Percentiles rank a stretch among this genome's conserved stretches.
Evolutionary conservation across 2,113 vertebrate species (phyloP).

Genomic region (Catharus bicknelli): DNA sequence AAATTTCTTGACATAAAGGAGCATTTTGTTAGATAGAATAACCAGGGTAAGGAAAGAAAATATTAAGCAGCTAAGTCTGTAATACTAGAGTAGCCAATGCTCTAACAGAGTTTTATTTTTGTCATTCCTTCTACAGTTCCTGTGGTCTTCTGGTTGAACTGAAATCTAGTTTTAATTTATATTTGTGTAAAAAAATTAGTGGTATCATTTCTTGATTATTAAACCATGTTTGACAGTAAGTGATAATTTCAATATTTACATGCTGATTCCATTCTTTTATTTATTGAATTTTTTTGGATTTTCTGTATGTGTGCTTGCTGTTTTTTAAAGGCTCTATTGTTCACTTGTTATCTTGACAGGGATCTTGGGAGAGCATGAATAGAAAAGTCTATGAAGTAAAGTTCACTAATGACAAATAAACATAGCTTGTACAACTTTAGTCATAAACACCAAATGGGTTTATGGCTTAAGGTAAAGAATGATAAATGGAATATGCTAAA

Average conservation of each 20-base stretch:
- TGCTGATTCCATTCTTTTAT: not conserved
- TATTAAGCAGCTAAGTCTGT: accelerated
- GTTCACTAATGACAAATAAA: conserved; percentile 65
- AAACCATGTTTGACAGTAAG: not conserved
- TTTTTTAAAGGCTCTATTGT: not conserved
- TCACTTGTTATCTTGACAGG: not conserved
- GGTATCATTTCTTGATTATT: not conserved
- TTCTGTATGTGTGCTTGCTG: not conserved
- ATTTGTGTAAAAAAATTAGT: not conserved
- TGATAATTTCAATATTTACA: not conserved
- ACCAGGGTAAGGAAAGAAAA: not conserved
- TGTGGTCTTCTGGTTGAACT: not conserved
- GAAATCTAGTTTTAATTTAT: not conserved
- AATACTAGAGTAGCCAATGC: not conserved
- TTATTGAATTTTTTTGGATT: not conserved
- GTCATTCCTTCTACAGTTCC: not conserved
- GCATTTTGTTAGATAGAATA: not conserved
- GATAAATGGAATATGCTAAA: conserved; percentile 82
- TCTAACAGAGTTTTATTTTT: not conserved
- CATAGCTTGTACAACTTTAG: conserved; percentile 35
- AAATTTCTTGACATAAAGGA: not conserved
- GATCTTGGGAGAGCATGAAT: not conserved
- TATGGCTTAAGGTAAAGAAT: conserved; percentile 81
- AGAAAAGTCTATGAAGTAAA: conserved; percentile 24
- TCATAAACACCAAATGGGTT: conserved; percentile 75